A percentile compares a stretch with the other conserved stretches of the same genome.
phyloP scores from a whole-genome alignment of 1,140 invertebrate genomes.

The Drosophila sp. region DNA sequence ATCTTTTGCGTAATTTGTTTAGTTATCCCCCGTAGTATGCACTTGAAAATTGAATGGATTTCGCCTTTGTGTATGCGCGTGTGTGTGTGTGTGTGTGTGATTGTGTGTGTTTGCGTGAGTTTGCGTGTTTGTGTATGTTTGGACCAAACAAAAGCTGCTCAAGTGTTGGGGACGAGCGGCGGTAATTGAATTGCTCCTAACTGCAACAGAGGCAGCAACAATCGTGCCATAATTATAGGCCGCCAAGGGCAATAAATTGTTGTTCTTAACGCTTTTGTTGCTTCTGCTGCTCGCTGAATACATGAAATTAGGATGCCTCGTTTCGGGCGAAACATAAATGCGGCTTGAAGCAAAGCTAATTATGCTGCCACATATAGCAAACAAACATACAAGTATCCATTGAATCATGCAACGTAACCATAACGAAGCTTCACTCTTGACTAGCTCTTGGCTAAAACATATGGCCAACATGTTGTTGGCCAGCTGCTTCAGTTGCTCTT shows the following conservation, averaged over 20 bases:
- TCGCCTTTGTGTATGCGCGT: conserved; percentile 19
- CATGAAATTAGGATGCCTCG: conserved; percentile 45
- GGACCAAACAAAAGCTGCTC: conserved; percentile 64
- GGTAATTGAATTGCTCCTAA: conserved; percentile 72
- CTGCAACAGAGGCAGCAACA: conserved; percentile 59
- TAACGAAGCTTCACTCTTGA: conserved; percentile 1
- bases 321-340: conserved; percentile 41
- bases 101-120: background rate
- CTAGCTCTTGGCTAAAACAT: background rate
- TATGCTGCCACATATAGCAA: conserved; percentile 38
- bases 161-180: conserved; percentile 59
- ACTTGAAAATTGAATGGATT: conserved; percentile 73
- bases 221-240: conserved; percentile 69
- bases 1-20: conserved; percentile 81
- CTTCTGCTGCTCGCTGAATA: conserved; percentile 11
- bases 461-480: background rate
- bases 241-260: conserved; percentile 52
- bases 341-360: conserved; percentile 42
- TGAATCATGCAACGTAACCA: conserved; percentile 18
- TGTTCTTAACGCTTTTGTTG: conserved; percentile 1
- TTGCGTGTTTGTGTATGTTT: background rate
- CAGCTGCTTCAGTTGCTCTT: conserved; percentile 53
- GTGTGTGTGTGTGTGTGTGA: conserved; percentile 6
- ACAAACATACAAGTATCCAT: too few species aligned
- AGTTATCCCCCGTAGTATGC: conserved; percentile 66